Conservation (phyloP, 2,888 invertebrate species). For the Drosophila quasianomalipes region DNA sequence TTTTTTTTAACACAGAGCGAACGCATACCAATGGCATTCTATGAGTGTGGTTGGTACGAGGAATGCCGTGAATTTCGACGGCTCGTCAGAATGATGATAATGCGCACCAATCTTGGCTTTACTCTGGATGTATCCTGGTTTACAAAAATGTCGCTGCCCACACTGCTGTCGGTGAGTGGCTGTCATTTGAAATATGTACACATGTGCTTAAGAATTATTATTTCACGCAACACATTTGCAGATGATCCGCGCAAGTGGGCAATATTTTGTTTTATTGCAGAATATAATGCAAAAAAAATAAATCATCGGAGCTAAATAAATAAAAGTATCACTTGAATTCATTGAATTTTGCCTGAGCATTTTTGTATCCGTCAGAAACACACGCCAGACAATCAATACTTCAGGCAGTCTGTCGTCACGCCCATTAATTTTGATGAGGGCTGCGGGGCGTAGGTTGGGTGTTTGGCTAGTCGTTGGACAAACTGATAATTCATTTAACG, state of each 20-base stretch:
- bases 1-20: slow-evolving; percentile 60
- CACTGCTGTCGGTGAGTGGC: slow-evolving; percentile 76
- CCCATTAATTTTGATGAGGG: slow-evolving; percentile 50
- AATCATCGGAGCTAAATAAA: slow-evolving; percentile 24
- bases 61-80: slow-evolving; percentile 74
- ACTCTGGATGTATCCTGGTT: slow-evolving; percentile 81
- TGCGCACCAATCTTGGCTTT: slow-evolving; percentile 72
- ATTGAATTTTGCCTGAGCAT: neutral
- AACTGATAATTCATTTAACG: slow-evolving; percentile 64
- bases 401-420: slow-evolving; percentile 27
- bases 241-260: slow-evolving; percentile 81
- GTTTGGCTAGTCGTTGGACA: slow-evolving; percentile 12
- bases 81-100: slow-evolving; percentile 78
- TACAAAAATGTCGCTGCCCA: slow-evolving; percentile 78
- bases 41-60: slow-evolving; percentile 75
- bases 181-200: neutral
- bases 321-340: slow-evolving; percentile 10
- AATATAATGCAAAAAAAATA: slow-evolving; percentile 65
- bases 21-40: slow-evolving; percentile 71
- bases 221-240: slow-evolving; percentile 44
- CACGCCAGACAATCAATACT: slow-evolving; percentile 47
- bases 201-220: neutral
- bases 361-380: slow-evolving; percentile 19
- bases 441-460: neutral
- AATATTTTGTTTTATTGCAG: slow-evolving; percentile 78